Base-by-base conservation (phyloP, 2,888 invertebrate species). In the Ganaspis brasiliensis region DNA sequence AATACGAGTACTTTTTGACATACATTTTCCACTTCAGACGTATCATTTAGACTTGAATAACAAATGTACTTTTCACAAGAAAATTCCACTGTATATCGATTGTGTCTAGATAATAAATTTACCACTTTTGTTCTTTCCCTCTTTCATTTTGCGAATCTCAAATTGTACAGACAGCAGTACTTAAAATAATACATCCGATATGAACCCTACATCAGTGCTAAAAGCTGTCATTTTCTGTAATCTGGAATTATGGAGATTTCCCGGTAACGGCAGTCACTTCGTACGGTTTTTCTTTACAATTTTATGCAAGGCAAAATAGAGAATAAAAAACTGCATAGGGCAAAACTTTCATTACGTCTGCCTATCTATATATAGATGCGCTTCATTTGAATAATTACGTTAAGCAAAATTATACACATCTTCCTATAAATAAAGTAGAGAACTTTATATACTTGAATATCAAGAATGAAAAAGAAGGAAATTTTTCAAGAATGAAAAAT, bases 161-260 rank as follows among this genome's bases (percentile, higher is more conserved):
- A 89, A 89, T 89, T 90, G 89, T 90, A 89, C 88, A 88, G 87
- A 85, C 86, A 83, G 86, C 85, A 84, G 85, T 87, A 89, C 90
- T 90, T 91, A 90, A 90, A 91, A 91, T 91, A 91, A 31, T 6
- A 31, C 19, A 9, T 85, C 87, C 88, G 86, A 89, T 89, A 90
- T 89, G 90, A 90, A 90, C 87, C 88, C 87, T 87, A 88, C 89
- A 90, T 91, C 90, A 89, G 85, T 87, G 86, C 85, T 91, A 89
- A 91, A 90, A 91, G 90, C 90, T 89, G 90, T 91, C 90, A 90
- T 91, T 91, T 91, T 89, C 87, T 87, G 86, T 89, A 89, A 89
- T 89, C 88, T 85, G 86, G 89, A 90, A 91, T 91, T 91, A 90
- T 90, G 91, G 88, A 88, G 87, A 90, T 91, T 88, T 82, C 84